Percentiles rank a stretch among this genome's conserved stretches.
These are phyloP conservation scores for Danaus melanippus DNA, from an alignment of 1,140 invertebrate species.

Conservation along the genomic window DNA sequence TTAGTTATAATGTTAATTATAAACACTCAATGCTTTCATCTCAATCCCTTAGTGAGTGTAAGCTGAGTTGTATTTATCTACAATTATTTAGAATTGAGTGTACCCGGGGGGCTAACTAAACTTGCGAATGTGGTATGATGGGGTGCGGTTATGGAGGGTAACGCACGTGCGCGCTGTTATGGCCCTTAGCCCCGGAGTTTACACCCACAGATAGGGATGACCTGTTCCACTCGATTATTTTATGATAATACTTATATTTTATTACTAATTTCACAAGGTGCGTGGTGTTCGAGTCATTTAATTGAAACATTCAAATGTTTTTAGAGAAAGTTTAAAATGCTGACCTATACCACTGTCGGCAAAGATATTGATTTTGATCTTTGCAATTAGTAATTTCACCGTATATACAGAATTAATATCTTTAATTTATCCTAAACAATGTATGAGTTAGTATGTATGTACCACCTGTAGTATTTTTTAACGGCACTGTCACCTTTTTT, in stretches of 20 bases:
- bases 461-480: too few species aligned
- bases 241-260: slow-evolving; percentile 21
- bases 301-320: slow-evolving; percentile 1
- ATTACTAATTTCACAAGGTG: slow-evolving; percentile 1
- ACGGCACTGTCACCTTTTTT: too few species aligned
- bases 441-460: too few species aligned
- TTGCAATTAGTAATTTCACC: too few species aligned
- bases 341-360: too few species aligned
- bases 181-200: slow-evolving; percentile 29
- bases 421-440: too few species aligned
- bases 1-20: slow-evolving; percentile 5
- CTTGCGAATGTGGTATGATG: slow-evolving; percentile 51
- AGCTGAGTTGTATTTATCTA: slow-evolving; percentile 58
- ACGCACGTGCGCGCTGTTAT: slow-evolving; percentile 58
- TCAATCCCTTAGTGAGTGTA: slow-evolving; percentile 27
- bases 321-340: neutral
- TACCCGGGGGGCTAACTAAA: slow-evolving; percentile 41
- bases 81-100: slow-evolving; percentile 49
- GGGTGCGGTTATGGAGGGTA: slow-evolving; percentile 31
- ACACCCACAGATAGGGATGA: slow-evolving; percentile 45
- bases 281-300: slow-evolving; percentile 1
- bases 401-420: too few species aligned
- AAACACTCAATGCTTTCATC: slow-evolving; percentile 3
- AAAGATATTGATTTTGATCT: too few species aligned
- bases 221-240: slow-evolving; percentile 39